A percentile compares a stretch with the other conserved stretches of the same genome.
phyloP scores from a whole-genome alignment of 2,888 invertebrate genomes.

The Axea sp. region DNA sequence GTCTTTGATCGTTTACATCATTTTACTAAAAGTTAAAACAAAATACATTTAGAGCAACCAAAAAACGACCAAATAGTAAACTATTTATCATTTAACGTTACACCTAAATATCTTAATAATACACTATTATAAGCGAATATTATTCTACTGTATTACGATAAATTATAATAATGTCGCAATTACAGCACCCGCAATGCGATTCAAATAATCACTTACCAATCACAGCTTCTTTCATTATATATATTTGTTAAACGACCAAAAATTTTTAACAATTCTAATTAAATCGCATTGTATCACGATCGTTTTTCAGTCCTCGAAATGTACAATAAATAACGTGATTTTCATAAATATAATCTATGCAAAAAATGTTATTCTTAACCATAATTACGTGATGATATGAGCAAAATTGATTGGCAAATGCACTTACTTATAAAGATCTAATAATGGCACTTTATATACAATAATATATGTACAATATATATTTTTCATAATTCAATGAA shows the following conservation, averaged over 20 bases:
- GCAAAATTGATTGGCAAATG: constrained; percentile 11
- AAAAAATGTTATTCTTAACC: constrained; percentile 2
- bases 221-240: constrained; percentile 31
- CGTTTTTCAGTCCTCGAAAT: constrained; percentile 30
- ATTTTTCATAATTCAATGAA: constrained; percentile 1
- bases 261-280: constrained; percentile 31
- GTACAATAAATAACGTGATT: constrained; percentile 36
- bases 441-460: constrained; percentile 44
- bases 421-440: constrained; percentile 9
- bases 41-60: constrained; percentile 12
- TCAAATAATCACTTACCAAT: constrained; percentile 25
- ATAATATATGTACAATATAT: constrained; percentile 20
- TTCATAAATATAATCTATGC: constrained; percentile 11
- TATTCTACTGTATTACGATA: constrained; percentile 9
- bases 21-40: constrained; percentile 19
- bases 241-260: constrained; percentile 16
- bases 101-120: constrained; percentile 29
- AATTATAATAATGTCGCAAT: constrained; percentile 29
- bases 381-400: constrained; percentile 8
- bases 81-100: constrained; percentile 6
- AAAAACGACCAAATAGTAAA: constrained; percentile 26
- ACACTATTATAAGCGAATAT: constrained; percentile 4
- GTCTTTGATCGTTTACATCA: constrained; percentile 38
- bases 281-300: constrained; percentile 13
- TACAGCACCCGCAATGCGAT: constrained; percentile 25